Conservation (phyloP, 2,888 invertebrate genomes). For the Plutella xylostella region DNA sequence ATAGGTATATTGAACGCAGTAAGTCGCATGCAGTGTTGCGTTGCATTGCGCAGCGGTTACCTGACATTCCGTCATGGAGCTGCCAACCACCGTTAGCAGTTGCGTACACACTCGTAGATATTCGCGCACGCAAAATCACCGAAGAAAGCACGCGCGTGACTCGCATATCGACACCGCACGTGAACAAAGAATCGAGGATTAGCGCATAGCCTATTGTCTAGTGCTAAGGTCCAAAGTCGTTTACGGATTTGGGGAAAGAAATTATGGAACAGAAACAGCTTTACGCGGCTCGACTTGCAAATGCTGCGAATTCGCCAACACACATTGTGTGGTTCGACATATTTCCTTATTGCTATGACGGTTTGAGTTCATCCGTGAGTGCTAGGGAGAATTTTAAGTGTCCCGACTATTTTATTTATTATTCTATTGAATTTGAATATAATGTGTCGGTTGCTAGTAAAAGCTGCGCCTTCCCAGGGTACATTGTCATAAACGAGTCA, state of each 20-base stretch:
- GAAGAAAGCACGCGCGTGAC: conserved; percentile 66
- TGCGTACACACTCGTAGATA: conserved; percentile 38
- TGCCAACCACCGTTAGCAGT: conserved; percentile 53
- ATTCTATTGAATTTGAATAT: neutral
- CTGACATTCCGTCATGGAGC: conserved; percentile 50
- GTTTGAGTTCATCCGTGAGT: conserved; percentile 37
- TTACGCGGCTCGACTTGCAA: conserved; percentile 50
- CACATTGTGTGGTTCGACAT: conserved; percentile 53
- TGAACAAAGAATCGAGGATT: conserved; percentile 17
- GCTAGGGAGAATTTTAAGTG: conserved; percentile 50
- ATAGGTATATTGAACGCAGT: too few relatives aligned
- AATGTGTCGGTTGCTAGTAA: too few relatives aligned
- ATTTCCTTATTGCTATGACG: conserved; percentile 57
- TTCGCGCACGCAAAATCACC: conserved; percentile 54
- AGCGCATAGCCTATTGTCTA: neutral
- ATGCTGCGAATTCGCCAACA: conserved; percentile 53
- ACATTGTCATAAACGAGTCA: too few relatives aligned
- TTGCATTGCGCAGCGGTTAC: conserved; percentile 24
- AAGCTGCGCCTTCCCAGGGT: too few relatives aligned
- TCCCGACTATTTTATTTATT: conserved; percentile 18
- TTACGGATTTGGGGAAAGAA: conserved; percentile 27
- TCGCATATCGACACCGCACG: conserved; percentile 32
- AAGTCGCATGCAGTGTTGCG: too few relatives aligned
- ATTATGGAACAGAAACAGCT: conserved; percentile 34
- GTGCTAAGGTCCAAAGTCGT: neutral